Evolutionary conservation across 2,888 invertebrate genomes (phyloP), one percentile per base, ranked within the genome.

Genomic region (Caenorhabditis wallacei): DNA sequence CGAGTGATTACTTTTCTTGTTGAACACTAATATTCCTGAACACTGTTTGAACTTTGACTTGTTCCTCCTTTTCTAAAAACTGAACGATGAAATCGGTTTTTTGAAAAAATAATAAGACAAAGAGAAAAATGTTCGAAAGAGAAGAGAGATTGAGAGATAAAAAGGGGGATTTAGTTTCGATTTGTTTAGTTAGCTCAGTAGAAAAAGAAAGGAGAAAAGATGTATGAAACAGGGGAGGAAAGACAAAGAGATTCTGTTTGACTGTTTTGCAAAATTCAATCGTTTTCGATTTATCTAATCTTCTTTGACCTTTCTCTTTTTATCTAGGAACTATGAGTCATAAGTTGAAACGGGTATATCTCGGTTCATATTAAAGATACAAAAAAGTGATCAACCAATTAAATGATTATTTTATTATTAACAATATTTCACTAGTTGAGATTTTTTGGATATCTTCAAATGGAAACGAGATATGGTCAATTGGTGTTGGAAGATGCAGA

Each of bases 41-140:
- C 51, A 51, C 30, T 51, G 51, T 61, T 72, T 63, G 72, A 72
- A 72, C 72, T 72, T 61, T 63, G 51, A 72, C 40, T 63, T 48
- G n/a, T 18, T 48, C 8, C 30, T 13, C 13, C 43, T 13, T n/a
- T 48, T 48, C 46, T 35, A 35, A 35, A 48, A 13, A 1, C 43
- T n/a, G 30, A 30, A 30, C 13, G 20, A 43, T n/a, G n/a, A n/a
- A n/a, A n/a, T n/a, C n/a, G n/a, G n/a, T n/a, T 46, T 46, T 20
- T 68, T 54, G 22, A 1, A 40, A 68, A 68, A 20, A 22, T 20
- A 18, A 51, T 22, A 37, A 68, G 51, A 40, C 48, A 48, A 63
- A 46, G 59, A 59, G 22, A 37, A 59, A 59, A 59, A 59, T 59
- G 37, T 59, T 59, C 7, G 5, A 30, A 20, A 4, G 20, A 20